Evolutionary conservation across 2,888 invertebrate species (phyloP).

Genomic region (Odontocerum albicorne): DNA sequence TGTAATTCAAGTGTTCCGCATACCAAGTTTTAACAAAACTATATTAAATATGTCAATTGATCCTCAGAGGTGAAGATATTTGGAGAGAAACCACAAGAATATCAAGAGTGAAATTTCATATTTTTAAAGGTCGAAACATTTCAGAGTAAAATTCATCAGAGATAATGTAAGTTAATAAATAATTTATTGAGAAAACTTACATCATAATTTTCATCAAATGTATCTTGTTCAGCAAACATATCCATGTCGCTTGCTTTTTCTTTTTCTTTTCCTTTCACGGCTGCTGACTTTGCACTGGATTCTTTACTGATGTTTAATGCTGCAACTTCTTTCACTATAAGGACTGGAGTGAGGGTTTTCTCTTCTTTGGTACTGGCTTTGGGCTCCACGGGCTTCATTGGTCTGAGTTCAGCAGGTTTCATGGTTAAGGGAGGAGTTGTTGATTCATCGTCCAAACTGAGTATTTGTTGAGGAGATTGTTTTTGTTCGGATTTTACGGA

Average conservation of each 20-base stretch:
- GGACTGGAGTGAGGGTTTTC: conserved; percentile 15
- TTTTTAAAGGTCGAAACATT: too few species aligned
- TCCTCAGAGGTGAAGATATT: too few species aligned
- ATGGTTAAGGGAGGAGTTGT: conserved; percentile 27
- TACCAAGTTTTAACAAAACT: too few species aligned
- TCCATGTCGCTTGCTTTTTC: conserved; percentile 74
- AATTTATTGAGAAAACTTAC: conserved; percentile 57
- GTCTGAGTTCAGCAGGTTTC: conserved; percentile 2
- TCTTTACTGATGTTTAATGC: conserved; percentile 38
- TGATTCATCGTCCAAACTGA: conserved; percentile 24
- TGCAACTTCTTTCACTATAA: conserved; percentile 3
- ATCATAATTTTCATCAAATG: conserved; percentile 73
- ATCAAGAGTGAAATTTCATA: too few species aligned
- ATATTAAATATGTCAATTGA: too few species aligned
- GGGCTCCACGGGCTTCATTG: neutral
- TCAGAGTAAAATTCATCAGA: too few species aligned
- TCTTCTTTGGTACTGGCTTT: conserved; percentile 9
- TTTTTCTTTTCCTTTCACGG: conserved; percentile 42
- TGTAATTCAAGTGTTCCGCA: too few species aligned
- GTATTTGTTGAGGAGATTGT: conserved; percentile 6
- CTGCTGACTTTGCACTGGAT: conserved; percentile 40
- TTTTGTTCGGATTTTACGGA: conserved; percentile 35
- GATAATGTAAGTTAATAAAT: too few species aligned
- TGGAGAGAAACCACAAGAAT: too few species aligned
- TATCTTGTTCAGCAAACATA: conserved; percentile 92